phyloP scores from a whole-genome alignment of 37 sponge, comb jelly and placozoan species.

The Cladorhizidae sp. region DNA sequence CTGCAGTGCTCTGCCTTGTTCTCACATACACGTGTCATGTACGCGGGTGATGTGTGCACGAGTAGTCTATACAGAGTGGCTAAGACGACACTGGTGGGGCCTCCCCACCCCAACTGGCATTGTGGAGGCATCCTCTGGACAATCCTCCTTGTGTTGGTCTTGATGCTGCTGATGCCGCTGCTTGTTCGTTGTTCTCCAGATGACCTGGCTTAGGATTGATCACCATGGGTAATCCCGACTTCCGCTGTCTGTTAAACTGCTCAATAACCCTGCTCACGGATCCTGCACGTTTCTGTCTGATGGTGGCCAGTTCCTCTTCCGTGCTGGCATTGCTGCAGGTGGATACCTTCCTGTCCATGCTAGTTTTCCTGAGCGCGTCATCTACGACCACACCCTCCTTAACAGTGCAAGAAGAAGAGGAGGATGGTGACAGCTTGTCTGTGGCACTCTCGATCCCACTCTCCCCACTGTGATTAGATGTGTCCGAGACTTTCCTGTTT shows the following conservation, averaged over 20 bases:
- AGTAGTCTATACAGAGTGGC: too few relatives aligned
- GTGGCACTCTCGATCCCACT: slow-evolving; percentile 6
- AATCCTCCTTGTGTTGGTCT: too few relatives aligned
- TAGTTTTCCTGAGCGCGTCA: neutral
- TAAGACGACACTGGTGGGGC: too few relatives aligned
- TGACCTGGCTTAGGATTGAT: neutral
- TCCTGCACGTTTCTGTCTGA: neutral
- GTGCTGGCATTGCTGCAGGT: slow-evolving; percentile 5
- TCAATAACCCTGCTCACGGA: slow-evolving; percentile 10
- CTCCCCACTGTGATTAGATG: slow-evolving; percentile 11
- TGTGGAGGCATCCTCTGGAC: neutral
- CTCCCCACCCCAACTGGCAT: neutral
- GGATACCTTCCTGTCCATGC: neutral
- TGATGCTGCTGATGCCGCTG: too few relatives aligned
- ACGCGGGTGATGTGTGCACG: too few relatives aligned
- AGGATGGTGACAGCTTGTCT: slow-evolving; percentile 2
- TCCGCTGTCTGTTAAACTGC: slow-evolving; percentile 1
- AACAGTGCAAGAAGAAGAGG: neutral
- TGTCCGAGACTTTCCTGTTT: slow-evolving; percentile 5
- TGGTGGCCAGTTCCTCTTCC: slow-evolving; percentile 2
- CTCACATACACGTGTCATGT: too few relatives aligned
- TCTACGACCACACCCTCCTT: neutral
- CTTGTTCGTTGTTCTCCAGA: too few relatives aligned
- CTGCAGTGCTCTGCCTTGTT: too few relatives aligned
- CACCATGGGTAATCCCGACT: slow-evolving; percentile 18